phyloP scores from a whole-genome alignment of 2,113 vertebrate genomes.

The Microtus oregoni region DNA sequence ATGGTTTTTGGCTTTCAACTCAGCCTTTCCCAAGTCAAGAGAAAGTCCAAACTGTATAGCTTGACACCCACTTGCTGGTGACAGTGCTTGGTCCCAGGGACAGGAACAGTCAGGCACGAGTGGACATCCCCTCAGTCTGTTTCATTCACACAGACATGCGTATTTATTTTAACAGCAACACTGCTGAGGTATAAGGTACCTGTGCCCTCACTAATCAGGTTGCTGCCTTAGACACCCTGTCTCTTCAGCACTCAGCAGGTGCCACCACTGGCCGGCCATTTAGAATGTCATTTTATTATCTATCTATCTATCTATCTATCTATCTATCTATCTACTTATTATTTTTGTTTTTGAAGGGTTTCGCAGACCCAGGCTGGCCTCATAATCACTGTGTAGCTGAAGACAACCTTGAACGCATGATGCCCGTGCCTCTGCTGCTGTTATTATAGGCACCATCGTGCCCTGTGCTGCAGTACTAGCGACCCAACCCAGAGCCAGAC shows the following conservation, averaged over 20 bases:
- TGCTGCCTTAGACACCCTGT: neutral
- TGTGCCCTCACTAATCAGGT: fast-evolving
- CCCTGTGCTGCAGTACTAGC: neutral
- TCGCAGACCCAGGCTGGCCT: no score
- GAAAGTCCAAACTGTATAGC: neutral
- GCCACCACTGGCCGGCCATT: neutral
- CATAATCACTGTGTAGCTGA: neutral
- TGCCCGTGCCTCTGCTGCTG: neutral
- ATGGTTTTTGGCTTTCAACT: neutral
- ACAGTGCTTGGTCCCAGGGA: fast-evolving
- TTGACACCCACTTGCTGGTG: neutral
- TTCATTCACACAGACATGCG: fast-evolving
- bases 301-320: no score
- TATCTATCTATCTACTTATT: no score
- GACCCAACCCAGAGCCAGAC: neutral
- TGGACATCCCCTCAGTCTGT: fast-evolving
- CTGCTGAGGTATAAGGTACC: neutral
- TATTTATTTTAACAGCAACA: neutral
- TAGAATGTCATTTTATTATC: neutral
- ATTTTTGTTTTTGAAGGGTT: no score
- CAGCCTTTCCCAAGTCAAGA: no score
- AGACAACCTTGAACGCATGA: neutral
- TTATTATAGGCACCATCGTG: neutral
- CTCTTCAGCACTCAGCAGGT: neutral
- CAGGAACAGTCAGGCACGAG: neutral